Evolutionary conservation across 2,113 vertebrate species (phyloP).

Genomic region (Acrocephalus kingi): DNA sequence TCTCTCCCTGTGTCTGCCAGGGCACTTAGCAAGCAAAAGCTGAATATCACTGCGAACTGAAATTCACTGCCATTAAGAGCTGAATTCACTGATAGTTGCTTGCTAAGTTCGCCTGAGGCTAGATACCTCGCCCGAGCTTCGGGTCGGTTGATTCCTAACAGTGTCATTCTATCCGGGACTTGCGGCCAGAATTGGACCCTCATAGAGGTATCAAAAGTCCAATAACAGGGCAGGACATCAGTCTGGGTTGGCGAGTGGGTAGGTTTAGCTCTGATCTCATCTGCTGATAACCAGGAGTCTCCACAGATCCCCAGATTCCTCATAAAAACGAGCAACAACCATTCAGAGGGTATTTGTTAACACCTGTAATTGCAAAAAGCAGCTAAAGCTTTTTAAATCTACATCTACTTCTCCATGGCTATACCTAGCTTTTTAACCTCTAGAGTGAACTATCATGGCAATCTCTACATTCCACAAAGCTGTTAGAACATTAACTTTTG

Average conservation of each 20-base stretch:
- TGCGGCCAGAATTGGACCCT: too few relatives aligned
- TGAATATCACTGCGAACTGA: too few relatives aligned
- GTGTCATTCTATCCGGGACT: too few relatives aligned
- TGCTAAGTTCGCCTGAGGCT: too few relatives aligned
- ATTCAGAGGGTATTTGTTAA: neutral
- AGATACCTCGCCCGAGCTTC: too few relatives aligned
- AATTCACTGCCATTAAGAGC: too few relatives aligned
- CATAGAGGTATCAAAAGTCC: too few relatives aligned
- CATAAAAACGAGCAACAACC: neutral
- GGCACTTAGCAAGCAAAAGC: too few relatives aligned
- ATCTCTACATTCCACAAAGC: neutral
- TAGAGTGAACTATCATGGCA: neutral
- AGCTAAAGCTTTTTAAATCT: neutral
- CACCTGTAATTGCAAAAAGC: neutral
- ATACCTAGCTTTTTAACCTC: neutral
- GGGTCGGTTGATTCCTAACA: too few relatives aligned
- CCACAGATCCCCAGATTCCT: neutral
- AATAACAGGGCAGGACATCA: neutral
- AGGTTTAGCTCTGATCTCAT: neutral
- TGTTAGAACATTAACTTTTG: neutral
- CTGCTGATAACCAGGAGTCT: neutral
- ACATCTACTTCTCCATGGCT: neutral
- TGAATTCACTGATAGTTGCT: too few relatives aligned
- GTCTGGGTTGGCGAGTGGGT: accelerated
- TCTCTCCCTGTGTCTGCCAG: too few relatives aligned